Evolutionary conservation across 2,797 vertebrate genomes (phyloP).

Genomic region (Glyptemys insculpta): DNA sequence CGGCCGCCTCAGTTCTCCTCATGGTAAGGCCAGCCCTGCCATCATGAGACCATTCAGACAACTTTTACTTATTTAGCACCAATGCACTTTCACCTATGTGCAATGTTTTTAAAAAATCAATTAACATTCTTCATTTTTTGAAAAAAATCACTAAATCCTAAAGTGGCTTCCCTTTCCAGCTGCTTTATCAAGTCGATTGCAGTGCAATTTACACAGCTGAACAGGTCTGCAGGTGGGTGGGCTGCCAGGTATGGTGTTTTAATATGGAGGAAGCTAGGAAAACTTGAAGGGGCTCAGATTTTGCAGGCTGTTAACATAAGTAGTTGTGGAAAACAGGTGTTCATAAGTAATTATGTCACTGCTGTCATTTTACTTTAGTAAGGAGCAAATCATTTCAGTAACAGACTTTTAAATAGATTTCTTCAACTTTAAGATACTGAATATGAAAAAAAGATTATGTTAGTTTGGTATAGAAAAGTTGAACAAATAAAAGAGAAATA

Average conservation of each 20-base stretch:
- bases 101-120: background rate
- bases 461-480: background rate
- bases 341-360: background rate
- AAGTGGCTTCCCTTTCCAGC: background rate
- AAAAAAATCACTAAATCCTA: background rate
- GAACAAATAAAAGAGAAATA: background rate
- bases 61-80: background rate
- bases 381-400: background rate
- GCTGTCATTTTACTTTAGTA: background rate
- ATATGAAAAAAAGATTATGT: background rate
- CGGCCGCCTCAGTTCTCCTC: no score
- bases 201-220: background rate
- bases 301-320: background rate
- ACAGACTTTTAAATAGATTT: background rate
- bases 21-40: no score
- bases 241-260: background rate
- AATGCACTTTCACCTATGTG: background rate
- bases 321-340: background rate
- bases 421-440: background rate
- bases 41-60: background rate
- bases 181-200: background rate
- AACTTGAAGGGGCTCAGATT: background rate
- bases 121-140: rapidly evolving
- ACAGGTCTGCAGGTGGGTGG: background rate
- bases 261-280: rapidly evolving